Evolutionary conservation across 2,888 invertebrate genomes (phyloP).

Genomic region (Papilio protenor): DNA sequence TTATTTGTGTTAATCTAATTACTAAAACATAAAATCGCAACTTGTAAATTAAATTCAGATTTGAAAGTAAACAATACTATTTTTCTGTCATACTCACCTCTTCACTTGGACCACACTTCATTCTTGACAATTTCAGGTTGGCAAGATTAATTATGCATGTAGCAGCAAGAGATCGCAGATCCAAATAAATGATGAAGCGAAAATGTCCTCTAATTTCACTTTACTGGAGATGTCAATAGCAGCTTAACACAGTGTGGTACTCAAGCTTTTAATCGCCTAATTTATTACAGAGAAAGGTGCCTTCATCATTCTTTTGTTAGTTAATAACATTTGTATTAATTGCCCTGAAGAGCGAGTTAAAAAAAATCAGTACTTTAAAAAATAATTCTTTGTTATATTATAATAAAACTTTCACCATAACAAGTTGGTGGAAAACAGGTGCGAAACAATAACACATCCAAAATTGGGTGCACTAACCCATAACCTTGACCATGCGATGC

Average conservation of each 20-base stretch:
- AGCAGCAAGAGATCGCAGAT: constrained; percentile 5
- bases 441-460: constrained; percentile 36
- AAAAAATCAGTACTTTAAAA: neutral
- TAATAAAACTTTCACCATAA: constrained; percentile 16
- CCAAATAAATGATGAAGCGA: neutral
- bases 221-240: neutral
- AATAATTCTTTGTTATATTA: neutral
- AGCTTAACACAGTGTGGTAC: neutral
- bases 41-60: neutral
- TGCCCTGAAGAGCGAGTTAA: neutral
- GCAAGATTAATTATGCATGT: constrained; percentile 56
- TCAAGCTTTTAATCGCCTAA: neutral
- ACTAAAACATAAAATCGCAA: neutral
- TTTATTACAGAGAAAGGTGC: neutral
- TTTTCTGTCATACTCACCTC: neutral
- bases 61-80: neutral
- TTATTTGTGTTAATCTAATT: neutral
- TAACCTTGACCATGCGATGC: constrained; percentile 72
- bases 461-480: constrained; percentile 52
- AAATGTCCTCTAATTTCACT: neutral
- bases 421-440: constrained; percentile 25
- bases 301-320: no score
- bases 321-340: neutral
- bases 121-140: constrained; percentile 55
- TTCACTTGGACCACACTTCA: constrained; percentile 11